These are phyloP conservation scores for Lytechinus variegatus DNA, from an alignment of 35 echinoderm and acorn worm genomes.

Conservation along the genomic window DNA sequence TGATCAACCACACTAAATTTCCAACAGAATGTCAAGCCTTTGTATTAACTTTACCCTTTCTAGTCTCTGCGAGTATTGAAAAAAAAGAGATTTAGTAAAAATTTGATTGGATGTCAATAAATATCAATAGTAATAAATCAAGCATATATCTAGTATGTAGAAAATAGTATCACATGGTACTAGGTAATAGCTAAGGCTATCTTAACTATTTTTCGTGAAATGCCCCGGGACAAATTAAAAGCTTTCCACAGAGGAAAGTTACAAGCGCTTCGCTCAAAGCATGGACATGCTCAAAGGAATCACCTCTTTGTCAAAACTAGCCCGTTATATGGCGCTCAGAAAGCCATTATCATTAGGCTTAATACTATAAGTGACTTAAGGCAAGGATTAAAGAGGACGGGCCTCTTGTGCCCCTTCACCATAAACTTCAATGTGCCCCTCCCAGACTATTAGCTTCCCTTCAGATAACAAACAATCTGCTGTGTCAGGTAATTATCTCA, in stretches of 20 bases:
- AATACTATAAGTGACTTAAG: background rate
- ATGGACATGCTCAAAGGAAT: background rate
- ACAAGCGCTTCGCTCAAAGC: background rate
- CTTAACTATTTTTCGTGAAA: too few species aligned
- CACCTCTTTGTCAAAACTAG: background rate
- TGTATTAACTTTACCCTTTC: too few species aligned
- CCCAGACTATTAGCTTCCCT: background rate
- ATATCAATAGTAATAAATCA: too few species aligned
- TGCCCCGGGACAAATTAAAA: background rate
- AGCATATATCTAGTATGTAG: too few species aligned
- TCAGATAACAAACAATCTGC: background rate
- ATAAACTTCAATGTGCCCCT: constrained; percentile 38
- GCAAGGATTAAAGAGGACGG: background rate
- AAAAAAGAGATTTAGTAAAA: too few species aligned
- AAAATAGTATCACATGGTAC: too few species aligned
- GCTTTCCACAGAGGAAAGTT: background rate
- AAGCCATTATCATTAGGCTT: constrained; percentile 40
- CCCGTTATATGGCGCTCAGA: constrained; percentile 22
- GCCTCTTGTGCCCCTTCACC: background rate
- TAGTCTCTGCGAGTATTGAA: too few species aligned
- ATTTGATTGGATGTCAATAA: too few species aligned
- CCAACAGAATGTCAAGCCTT: too few species aligned
- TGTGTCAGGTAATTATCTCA: constrained; percentile 41
- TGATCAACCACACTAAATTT: too few species aligned
- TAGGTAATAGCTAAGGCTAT: too few species aligned